These are phyloP conservation scores for Crocidura indochinensis DNA, from an alignment of 2,797 vertebrate genomes.

Conservation along the genomic window DNA sequence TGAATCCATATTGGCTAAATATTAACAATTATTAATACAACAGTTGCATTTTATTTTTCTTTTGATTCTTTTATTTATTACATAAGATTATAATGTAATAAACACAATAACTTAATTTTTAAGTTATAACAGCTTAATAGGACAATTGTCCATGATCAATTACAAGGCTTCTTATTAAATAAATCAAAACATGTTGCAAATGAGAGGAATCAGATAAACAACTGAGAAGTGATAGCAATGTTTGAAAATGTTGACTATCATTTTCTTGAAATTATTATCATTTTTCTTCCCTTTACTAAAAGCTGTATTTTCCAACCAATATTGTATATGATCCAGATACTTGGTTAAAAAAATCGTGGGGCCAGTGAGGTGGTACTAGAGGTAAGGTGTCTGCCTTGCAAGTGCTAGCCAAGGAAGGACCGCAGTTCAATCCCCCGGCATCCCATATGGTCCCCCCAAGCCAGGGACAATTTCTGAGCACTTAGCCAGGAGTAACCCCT, in stretches of 20 bases:
- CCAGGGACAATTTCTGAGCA: too few relatives aligned
- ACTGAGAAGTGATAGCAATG: not conserved
- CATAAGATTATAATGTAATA: constrained; percentile 13
- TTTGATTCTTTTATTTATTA: constrained; percentile 9
- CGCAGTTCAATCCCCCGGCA: too few relatives aligned
- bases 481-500: too few relatives aligned
- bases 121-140: too few relatives aligned
- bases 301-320: not conserved
- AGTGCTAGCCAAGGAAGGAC: too few relatives aligned
- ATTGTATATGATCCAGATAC: not conserved
- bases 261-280: constrained; percentile 1
- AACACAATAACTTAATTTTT: not conserved
- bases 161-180: not conserved
- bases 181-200: constrained; percentile 15
- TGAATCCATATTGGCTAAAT: not conserved
- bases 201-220: constrained; percentile 6
- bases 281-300: not conserved
- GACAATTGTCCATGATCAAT: not conserved
- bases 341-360: too few relatives aligned
- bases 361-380: too few relatives aligned
- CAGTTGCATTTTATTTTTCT: not conserved
- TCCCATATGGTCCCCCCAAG: too few relatives aligned
- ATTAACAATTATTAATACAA: not conserved
- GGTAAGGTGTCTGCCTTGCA: too few relatives aligned
- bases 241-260: not conserved